These are phyloP conservation scores for Drosophila eohydei DNA, from an alignment of 2,888 invertebrate species.

Conservation along the genomic window DNA sequence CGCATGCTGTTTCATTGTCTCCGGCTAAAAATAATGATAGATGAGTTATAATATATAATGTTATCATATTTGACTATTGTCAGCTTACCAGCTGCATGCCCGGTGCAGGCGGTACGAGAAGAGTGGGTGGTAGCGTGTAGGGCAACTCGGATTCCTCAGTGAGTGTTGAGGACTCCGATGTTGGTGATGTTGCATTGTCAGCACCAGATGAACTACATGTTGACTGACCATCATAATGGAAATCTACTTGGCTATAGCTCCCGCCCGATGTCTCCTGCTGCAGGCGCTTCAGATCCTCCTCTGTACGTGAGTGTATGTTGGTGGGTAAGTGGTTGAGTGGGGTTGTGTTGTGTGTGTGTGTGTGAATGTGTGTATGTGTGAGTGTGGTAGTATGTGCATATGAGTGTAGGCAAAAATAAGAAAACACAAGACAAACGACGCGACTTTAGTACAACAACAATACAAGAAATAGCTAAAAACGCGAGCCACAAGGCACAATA, in stretches of 20 bases:
- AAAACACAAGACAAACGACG: slow-evolving; percentile 64
- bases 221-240: slow-evolving; percentile 87
- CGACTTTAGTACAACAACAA: slow-evolving; percentile 50
- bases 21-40: slow-evolving; percentile 88
- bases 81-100: slow-evolving; percentile 88
- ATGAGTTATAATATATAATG: background rate
- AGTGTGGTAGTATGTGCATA: slow-evolving; percentile 16
- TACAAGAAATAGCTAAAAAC: background rate
- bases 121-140: slow-evolving; percentile 89
- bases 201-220: slow-evolving; percentile 14
- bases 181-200: slow-evolving; percentile 19
- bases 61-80: background rate
- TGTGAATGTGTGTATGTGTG: slow-evolving; percentile 2
- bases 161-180: slow-evolving; percentile 63
- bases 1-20: slow-evolving; percentile 93
- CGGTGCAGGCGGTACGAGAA: slow-evolving; percentile 91
- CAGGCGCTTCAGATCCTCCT: slow-evolving; percentile 95
- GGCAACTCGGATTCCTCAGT: slow-evolving; percentile 91
- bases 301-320: slow-evolving; percentile 85
- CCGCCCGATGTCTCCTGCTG: slow-evolving; percentile 88
- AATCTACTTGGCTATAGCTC: slow-evolving; percentile 90
- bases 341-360: background rate
- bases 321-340: background rate
- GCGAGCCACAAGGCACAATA: slow-evolving; percentile 10
- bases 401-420: slow-evolving; percentile 74